Percentiles rank a stretch among this genome's conserved stretches.
phyloP scores from a whole-genome alignment of 1,140 invertebrate species.

The Drosophila repleta region DNA sequence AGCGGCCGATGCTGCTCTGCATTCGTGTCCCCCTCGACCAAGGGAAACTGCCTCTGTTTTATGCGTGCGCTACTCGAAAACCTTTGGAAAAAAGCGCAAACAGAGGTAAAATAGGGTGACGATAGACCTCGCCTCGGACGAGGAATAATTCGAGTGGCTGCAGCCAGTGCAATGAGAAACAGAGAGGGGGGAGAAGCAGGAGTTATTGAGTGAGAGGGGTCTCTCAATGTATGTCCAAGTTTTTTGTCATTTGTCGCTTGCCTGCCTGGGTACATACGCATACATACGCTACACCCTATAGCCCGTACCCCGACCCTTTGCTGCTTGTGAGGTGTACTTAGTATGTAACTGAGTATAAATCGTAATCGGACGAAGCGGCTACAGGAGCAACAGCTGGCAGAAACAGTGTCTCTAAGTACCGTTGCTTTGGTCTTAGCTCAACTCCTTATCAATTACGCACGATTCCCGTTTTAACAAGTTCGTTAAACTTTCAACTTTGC shows the following conservation, averaged over 20 bases:
- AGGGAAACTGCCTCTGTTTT: constrained; percentile 6
- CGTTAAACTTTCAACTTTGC: constrained; percentile 80
- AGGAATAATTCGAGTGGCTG: constrained; percentile 6
- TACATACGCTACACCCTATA: neutral
- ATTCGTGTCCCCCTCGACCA: neutral
- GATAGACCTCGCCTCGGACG: neutral
- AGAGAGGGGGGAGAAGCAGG: neutral
- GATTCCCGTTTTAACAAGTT: constrained; percentile 82
- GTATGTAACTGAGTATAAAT: constrained; percentile 63
- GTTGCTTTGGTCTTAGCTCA: constrained; percentile 37
- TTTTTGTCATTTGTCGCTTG: constrained; percentile 45
- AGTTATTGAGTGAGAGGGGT: constrained; percentile 39
- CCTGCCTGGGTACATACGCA: neutral
- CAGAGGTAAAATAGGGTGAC: constrained; percentile 46
- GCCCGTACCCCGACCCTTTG: neutral
- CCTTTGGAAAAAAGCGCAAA: constrained; percentile 60
- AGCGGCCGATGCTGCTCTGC: constrained; percentile 2
- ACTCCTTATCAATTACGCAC: constrained; percentile 77
- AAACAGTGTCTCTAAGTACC: constrained; percentile 31
- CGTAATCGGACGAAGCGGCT: constrained; percentile 30
- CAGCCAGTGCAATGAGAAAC: constrained; percentile 10
- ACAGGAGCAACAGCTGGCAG: constrained; percentile 43
- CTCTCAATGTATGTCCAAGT: constrained; percentile 65
- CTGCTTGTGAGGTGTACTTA: constrained; percentile 45
- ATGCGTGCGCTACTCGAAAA: constrained; percentile 54